phyloP scores from a whole-genome alignment of 2,113 vertebrate genomes.

The Anas platyrhynchos region DNA sequence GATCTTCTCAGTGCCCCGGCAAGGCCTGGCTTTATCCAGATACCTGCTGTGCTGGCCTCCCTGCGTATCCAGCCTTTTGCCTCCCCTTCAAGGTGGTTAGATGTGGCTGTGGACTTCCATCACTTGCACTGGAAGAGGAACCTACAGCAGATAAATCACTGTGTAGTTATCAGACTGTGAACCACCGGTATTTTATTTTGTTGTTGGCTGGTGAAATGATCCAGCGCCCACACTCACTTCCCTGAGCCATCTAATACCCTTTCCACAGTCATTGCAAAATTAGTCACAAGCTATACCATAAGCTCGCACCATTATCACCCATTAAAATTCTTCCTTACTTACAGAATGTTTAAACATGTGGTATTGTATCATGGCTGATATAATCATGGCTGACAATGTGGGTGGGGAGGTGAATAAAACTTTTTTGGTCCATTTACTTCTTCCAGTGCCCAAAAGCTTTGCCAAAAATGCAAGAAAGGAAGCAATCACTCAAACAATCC shows the following conservation, averaged over 20 bases:
- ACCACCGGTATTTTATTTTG: neutral
- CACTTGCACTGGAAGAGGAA: neutral
- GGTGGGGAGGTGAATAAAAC: conserved; percentile 43
- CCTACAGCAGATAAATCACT: neutral
- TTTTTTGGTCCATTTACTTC: conserved; percentile 59
- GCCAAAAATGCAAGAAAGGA: conserved; percentile 59
- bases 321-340: conserved; percentile 62
- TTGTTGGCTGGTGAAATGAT: neutral
- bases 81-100: neutral
- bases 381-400: conserved; percentile 46
- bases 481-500: conserved; percentile 62
- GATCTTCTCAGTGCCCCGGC: neutral
- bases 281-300: neutral
- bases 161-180: neutral
- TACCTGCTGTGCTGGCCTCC: neutral
- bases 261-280: neutral
- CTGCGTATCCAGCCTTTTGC: neutral
- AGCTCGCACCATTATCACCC: conserved; percentile 41
- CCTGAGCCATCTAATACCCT: neutral
- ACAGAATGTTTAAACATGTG: conserved; percentile 48
- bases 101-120: neutral
- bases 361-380: conserved; percentile 45
- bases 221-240: neutral
- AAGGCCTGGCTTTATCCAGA: neutral
- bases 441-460: conserved; percentile 27